Conservation (phyloP, 1,140 invertebrate species). For the Trichonephila clavipes region DNA sequence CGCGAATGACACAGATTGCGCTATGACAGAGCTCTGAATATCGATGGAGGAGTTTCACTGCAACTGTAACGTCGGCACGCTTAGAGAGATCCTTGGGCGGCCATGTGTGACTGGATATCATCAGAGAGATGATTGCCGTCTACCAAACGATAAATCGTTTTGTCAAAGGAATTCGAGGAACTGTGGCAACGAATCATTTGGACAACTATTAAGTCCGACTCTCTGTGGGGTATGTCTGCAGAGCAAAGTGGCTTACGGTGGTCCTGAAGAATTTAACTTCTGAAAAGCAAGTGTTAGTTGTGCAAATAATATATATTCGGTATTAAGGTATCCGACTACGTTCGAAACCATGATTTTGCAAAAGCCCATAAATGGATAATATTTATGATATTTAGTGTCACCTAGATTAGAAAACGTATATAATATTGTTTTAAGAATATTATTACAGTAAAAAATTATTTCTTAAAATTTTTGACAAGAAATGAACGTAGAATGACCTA, state of each 20-base stretch:
- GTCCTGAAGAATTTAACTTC: too few relatives aligned
- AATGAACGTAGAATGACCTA: too few relatives aligned
- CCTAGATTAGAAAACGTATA: too few relatives aligned
- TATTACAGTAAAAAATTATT: too few relatives aligned
- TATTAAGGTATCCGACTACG: too few relatives aligned
- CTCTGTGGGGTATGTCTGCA: not conserved
- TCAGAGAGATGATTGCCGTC: constrained; percentile 57
- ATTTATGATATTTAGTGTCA: too few relatives aligned
- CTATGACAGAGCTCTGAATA: not conserved
- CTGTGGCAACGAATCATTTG: constrained; percentile 55
- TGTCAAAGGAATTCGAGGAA: constrained; percentile 52
- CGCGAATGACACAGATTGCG: not conserved
- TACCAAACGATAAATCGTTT: constrained; percentile 58
- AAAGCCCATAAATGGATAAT: too few relatives aligned
- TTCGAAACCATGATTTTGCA: too few relatives aligned
- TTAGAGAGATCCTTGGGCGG: constrained; percentile 28
- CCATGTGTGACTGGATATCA: constrained; percentile 61
- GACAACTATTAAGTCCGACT: constrained; percentile 35
- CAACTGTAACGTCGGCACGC: constrained; percentile 19
- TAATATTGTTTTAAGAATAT: too few relatives aligned
- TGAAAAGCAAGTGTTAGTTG: too few relatives aligned
- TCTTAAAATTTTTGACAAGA: too few relatives aligned
- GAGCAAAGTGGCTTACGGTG: not conserved
- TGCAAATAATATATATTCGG: too few relatives aligned
- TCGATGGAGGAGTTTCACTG: not conserved